Evolutionary conservation across 2,113 vertebrate species (phyloP), one percentile per base, ranked within the genome.

Genomic region (Hypocryptadius cinnamomeus): DNA sequence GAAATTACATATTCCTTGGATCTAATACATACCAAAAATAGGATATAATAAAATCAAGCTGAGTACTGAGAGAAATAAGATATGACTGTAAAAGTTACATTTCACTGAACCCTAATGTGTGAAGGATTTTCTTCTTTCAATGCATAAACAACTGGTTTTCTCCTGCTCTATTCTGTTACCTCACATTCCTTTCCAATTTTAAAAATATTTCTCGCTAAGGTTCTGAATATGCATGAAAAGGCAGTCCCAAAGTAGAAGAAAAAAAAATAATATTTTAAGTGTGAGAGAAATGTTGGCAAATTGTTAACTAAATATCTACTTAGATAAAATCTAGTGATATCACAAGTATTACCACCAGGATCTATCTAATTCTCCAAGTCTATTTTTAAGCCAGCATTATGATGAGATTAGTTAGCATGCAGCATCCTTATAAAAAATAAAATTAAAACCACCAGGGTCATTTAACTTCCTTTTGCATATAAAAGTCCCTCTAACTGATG

Each of bases 321-420:
- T 73, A 78, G 56, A 83, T 79, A 13, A 47, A 92, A 93, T 57
- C 70, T 65, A 57, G n/a, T 37, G 59, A 33, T 76, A 87, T 35
- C 74, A 59, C 35, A 80, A 74, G 40, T 85, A 68, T 71, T 80
- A 70, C 48, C 6, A 4, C n/a, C 44, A 91, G 39, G 64, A 22
- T 92, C 16, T 85, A 54, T 86, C 69, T 93, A 92, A 76, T 81
- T 85, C 85, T 94, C 37, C 40, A 84, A 78, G 45, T 65, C 90
- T 95, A 96, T 96, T 96, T 96, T 96, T 94, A 93, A 92, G 83
- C 14, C 48, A 80, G 44, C 18, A 40, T 90, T 90, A 85, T 74
- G 44, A 80, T 56, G 20, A 87, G 48, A 87, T 65, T 81, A 81
- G 64, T 78, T 96, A 79, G 48, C 76, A 95, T 53, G 64, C 60